A percentile compares a stretch with the other conserved stretches of the same genome.
These are phyloP conservation scores for Clarias fuscus DNA, from an alignment of 2,797 vertebrate species.

Conservation along the genomic window DNA sequence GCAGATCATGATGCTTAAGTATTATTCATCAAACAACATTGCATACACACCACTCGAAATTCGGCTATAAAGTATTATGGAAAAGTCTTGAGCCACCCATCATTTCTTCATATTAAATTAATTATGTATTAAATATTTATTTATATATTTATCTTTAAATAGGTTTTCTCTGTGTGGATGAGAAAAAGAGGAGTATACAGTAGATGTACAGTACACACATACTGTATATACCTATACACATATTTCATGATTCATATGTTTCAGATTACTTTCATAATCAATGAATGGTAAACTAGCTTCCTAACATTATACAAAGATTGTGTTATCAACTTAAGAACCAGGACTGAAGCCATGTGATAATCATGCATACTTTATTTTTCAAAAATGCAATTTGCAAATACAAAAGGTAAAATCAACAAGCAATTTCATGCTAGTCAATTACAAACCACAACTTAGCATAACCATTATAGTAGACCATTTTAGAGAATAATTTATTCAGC, in stretches of 20 bases:
- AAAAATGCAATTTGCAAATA: conserved; percentile 49
- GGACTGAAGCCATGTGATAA: background rate
- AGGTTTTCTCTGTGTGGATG: background rate
- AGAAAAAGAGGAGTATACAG: background rate
- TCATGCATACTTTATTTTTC: conserved; percentile 58
- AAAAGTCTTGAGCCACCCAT: too few species aligned
- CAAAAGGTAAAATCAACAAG: conserved; percentile 43
- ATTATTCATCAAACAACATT: too few species aligned
- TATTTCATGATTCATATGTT: background rate
- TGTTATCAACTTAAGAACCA: background rate
- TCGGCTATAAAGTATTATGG: background rate
- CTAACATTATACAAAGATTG: background rate
- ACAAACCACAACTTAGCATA: conserved; percentile 3
- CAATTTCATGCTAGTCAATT: conserved; percentile 51
- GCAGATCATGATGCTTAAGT: too few species aligned
- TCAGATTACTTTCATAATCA: too few species aligned
- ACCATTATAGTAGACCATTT: conserved; percentile 1
- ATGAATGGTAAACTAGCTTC: background rate
- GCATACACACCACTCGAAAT: background rate
- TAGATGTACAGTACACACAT: background rate
- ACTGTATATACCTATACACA: background rate
- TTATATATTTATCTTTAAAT: too few species aligned
- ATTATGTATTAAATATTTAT: too few species aligned
- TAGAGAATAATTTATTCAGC: background rate
- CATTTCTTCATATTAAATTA: too few species aligned